Evolutionary conservation across 2,113 vertebrate genomes (phyloP).

Genomic region (Rhabdornis inornatus): DNA sequence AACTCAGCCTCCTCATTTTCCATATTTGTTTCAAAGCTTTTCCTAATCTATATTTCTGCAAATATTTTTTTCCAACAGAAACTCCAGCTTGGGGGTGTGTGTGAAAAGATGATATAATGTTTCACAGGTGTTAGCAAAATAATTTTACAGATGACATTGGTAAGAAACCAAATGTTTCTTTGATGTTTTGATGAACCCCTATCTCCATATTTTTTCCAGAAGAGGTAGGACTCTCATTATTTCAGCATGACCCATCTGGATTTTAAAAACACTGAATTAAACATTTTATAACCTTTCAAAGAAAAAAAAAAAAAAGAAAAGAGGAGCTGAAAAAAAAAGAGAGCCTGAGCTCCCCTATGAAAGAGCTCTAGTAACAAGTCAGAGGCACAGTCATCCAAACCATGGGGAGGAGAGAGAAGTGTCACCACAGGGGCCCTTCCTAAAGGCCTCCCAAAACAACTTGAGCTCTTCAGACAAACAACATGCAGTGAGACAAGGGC

Average conservation of each 20-base stretch:
- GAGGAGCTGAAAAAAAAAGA: neutral
- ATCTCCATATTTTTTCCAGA: neutral
- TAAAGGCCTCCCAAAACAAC: neutral
- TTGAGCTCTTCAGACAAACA: neutral
- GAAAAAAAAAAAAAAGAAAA: neutral
- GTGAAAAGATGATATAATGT: neutral
- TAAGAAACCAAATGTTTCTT: neutral
- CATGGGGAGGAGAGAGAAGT: neutral
- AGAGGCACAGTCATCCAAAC: neutral
- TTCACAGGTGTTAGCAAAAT: neutral
- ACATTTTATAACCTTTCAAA: neutral
- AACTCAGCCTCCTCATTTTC: neutral
- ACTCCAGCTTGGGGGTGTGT: neutral
- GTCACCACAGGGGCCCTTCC: neutral
- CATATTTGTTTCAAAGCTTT: neutral
- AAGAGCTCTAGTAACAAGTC: neutral
- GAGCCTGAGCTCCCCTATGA: neutral
- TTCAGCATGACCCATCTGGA: neutral
- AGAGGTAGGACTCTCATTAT: neutral
- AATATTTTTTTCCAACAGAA: neutral
- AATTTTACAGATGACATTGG: neutral
- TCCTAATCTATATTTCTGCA: neutral
- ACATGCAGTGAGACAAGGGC: neutral
- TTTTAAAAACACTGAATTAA: neutral
- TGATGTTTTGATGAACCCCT: neutral